These are phyloP conservation scores for Phaonia tiefii DNA, from an alignment of 2,888 invertebrate genomes.

Conservation along the genomic window DNA sequence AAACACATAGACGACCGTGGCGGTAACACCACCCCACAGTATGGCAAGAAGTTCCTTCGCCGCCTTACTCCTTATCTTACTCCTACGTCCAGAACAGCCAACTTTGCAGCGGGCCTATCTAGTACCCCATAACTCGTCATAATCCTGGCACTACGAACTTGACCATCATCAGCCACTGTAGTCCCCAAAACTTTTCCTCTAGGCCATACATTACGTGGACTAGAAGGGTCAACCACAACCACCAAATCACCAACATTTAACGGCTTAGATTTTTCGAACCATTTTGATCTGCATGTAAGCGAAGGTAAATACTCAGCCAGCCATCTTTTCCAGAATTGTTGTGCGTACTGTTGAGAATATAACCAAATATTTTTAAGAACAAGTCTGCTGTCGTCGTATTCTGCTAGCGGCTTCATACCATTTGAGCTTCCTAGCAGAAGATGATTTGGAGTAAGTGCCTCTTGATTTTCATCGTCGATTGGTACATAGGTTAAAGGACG, in stretches of 20 bases:
- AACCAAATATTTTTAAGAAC: constrained; percentile 42
- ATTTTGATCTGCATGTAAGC: constrained; percentile 30
- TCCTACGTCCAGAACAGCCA: too few species aligned
- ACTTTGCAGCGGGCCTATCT: too few species aligned
- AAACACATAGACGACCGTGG: too few species aligned
- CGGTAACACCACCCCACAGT: not conserved
- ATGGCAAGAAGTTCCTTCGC: not conserved
- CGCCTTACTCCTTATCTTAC: not conserved
- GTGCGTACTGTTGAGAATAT: constrained; percentile 46
- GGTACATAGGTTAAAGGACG: constrained; percentile 55
- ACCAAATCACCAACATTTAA: constrained; percentile 37
- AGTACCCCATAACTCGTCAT: too few species aligned
- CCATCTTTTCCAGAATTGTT: constrained; percentile 59
- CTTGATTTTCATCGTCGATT: constrained; percentile 49
- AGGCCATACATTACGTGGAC: constrained; percentile 22
- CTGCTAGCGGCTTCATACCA: constrained; percentile 50
- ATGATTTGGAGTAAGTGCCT: constrained; percentile 70
- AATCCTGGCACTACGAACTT: constrained; percentile 38
- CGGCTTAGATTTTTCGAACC: constrained; percentile 32
- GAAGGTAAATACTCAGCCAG: constrained; percentile 15
- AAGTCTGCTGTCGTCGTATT: too few species aligned
- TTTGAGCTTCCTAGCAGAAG: constrained; percentile 64
- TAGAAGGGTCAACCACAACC: too few species aligned
- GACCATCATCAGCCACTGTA: constrained; percentile 28
- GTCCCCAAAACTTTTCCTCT: constrained; percentile 17